Evolutionary conservation across 2,113 vertebrate genomes (phyloP).

Genomic region (Forbesichthys agassizii): DNA sequence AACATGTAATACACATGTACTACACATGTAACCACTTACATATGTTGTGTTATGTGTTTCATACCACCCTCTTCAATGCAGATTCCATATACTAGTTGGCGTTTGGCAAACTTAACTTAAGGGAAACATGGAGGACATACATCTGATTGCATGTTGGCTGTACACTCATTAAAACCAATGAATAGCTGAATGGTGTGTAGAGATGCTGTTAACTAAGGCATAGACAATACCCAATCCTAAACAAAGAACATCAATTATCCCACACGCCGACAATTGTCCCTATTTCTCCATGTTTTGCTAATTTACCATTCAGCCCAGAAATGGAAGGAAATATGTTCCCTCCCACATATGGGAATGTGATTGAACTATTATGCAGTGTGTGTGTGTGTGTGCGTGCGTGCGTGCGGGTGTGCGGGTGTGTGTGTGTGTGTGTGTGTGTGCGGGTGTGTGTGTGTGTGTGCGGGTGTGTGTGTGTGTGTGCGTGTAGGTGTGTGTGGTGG

Average conservation of each 20-base stretch:
- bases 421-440: no score
- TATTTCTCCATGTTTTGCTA: conserved; percentile 37
- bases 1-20: background rate
- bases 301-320: conserved; percentile 21
- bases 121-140: background rate
- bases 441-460: no score
- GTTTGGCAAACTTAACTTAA: background rate
- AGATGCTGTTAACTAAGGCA: conserved; percentile 1
- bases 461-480: background rate
- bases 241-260: conserved; percentile 39
- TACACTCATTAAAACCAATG: conserved; percentile 32
- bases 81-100: conserved; percentile 1
- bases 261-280: conserved; percentile 43
- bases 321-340: conserved; percentile 33
- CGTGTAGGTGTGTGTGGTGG: background rate
- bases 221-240: conserved; percentile 28
- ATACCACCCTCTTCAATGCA: conserved; percentile 6
- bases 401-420: background rate
- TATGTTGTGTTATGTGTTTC: background rate
- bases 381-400: background rate
- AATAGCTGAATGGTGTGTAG: conserved; percentile 25
- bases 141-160: conserved; percentile 15
- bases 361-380: conserved; percentile 29
- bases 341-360: conserved; percentile 33
- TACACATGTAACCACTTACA: background rate